Conservation (phyloP, 2,797 vertebrate species). For the Hydrolagus colliei region DNA sequence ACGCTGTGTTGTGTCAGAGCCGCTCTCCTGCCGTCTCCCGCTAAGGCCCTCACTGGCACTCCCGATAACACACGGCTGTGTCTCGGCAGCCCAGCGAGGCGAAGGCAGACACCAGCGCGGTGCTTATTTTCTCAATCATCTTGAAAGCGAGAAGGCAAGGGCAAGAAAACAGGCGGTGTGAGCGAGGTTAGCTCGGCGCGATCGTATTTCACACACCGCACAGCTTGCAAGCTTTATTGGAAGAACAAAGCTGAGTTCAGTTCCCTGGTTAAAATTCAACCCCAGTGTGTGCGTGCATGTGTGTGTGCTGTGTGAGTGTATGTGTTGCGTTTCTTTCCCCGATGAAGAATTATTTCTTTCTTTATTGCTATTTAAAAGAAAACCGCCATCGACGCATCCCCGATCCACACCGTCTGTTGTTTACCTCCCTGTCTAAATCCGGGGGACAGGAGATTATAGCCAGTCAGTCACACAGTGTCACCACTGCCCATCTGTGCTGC, state of each 20-base stretch:
- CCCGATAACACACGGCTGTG: slow-evolving; percentile 1
- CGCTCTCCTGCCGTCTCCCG: not conserved
- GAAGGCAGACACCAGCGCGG: too few species aligned
- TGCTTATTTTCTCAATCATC: not conserved
- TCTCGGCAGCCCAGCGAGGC: not conserved
- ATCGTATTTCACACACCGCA: not conserved
- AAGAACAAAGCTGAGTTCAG: not conserved
- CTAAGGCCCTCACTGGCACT: not conserved
- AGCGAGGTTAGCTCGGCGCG: not conserved
- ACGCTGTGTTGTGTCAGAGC: not conserved
- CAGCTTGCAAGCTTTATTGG: not conserved
- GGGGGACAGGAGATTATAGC: not conserved
- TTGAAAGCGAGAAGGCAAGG: not conserved
- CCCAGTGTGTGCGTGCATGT: too few species aligned
- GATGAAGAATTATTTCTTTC: too few species aligned
- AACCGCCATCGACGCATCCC: not conserved
- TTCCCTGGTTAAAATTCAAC: not conserved
- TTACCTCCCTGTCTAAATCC: not conserved
- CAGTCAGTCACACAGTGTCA: not conserved
- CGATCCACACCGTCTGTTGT: not conserved
- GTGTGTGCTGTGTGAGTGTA: too few species aligned
- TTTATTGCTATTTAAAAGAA: too few species aligned
- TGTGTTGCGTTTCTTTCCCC: too few species aligned
- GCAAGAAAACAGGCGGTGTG: not conserved
- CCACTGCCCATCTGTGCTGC: not conserved